These are phyloP conservation scores for Orthonyx spaldingii DNA, from an alignment of 2,113 vertebrate genomes.

Conservation along the genomic window DNA sequence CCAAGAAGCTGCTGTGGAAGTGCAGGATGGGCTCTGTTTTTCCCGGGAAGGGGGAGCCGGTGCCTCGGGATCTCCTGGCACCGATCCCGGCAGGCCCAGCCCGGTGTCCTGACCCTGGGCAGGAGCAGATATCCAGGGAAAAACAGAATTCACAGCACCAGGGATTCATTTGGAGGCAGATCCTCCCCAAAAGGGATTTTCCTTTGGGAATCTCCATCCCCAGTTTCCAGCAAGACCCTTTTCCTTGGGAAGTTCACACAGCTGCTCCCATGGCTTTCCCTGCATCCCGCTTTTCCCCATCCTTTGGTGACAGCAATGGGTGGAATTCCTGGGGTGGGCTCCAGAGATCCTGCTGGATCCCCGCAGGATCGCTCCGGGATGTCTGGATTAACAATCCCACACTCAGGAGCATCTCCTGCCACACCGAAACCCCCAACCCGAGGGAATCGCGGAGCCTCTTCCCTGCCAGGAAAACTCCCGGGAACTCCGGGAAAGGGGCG, in stretches of 20 bases:
- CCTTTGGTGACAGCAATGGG: rapidly evolving
- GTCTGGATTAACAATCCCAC: not conserved
- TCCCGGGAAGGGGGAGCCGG: rapidly evolving
- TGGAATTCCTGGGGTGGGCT: not conserved
- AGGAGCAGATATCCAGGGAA: not conserved
- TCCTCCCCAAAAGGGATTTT: not conserved
- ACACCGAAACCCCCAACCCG: rapidly evolving
- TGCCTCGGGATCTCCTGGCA: not conserved
- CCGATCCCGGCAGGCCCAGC: not conserved
- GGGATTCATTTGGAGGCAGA: rapidly evolving
- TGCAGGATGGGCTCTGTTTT: not conserved
- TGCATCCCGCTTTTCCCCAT: rapidly evolving
- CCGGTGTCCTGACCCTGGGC: rapidly evolving
- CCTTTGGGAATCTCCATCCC: not conserved
- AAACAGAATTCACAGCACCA: rapidly evolving
- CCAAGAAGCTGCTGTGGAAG: not conserved
- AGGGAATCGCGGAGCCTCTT: rapidly evolving
- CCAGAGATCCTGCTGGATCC: not conserved
- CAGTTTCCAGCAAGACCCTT: not conserved
- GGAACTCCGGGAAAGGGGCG: too few relatives aligned
- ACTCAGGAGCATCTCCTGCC: not conserved
- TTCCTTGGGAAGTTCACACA: not conserved
- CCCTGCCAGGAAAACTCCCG: not conserved
- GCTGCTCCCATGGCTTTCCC: not conserved
- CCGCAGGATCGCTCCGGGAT: rapidly evolving